A percentile compares a stretch with the other conserved stretches of the same genome.
Evolutionary conservation across 2,888 invertebrate species (phyloP).

Genomic region (Caenorhabditis angaria): DNA sequence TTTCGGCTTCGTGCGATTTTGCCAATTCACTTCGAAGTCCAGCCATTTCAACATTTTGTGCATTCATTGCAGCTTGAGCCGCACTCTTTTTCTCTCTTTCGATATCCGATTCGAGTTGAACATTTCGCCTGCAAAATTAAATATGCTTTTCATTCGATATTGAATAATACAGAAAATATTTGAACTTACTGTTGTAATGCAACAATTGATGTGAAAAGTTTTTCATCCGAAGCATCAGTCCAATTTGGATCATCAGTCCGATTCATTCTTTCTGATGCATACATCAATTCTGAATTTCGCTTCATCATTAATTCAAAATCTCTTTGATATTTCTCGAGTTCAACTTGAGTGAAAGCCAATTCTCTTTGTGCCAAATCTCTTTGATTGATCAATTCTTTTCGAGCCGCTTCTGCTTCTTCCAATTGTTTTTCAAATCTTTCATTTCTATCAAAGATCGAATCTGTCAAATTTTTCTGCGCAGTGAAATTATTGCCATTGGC

Average conservation of each 20-base stretch:
- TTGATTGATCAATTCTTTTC: constrained; percentile 30
- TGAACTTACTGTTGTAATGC: constrained; percentile 32
- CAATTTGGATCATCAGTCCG: constrained; percentile 16
- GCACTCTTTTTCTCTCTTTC: constrained; percentile 41
- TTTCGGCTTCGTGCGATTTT: constrained; percentile 34
- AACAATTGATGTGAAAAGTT: constrained; percentile 39
- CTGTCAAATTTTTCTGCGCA: constrained; percentile 36
- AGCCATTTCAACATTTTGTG: constrained; percentile 44
- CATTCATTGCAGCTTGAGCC: constrained; percentile 41
- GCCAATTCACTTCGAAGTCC: constrained; percentile 34
- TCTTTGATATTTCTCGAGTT: constrained; percentile 59
- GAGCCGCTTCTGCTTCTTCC: constrained; percentile 34
- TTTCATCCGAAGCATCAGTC: constrained; percentile 25
- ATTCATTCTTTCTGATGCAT: constrained; percentile 22
- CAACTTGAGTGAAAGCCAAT: constrained; percentile 59
- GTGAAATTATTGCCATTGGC: constrained; percentile 41
- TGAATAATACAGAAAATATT: background rate
- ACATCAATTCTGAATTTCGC: constrained; percentile 35
- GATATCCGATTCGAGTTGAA: constrained; percentile 51
- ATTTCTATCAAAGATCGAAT: constrained; percentile 38
- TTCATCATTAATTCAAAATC: constrained; percentile 38
- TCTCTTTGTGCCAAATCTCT: constrained; percentile 52
- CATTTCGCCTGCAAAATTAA: constrained; percentile 33
- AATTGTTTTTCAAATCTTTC: constrained; percentile 31
- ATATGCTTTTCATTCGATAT: background rate